These are phyloP conservation scores for Diaphora mendica DNA, from an alignment of 2,888 invertebrate genomes.

Conservation along the genomic window DNA sequence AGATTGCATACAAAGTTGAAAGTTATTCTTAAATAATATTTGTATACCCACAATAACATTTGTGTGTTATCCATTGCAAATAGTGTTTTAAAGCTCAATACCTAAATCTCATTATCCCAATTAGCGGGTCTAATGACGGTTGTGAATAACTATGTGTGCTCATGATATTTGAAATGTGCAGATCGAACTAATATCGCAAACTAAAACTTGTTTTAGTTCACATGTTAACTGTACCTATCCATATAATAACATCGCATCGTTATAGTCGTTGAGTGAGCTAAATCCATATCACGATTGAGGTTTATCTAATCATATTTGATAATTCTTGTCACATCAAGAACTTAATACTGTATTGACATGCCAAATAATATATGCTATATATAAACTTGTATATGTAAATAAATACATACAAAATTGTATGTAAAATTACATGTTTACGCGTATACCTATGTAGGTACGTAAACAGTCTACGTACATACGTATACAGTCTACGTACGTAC, in stretches of 20 bases:
- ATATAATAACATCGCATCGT: no score
- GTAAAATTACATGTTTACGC: neutral
- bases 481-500: no score
- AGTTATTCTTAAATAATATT: slow-evolving; percentile 36
- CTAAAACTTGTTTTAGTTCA: neutral
- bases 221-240: neutral
- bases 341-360: slow-evolving; percentile 5
- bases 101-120: slow-evolving; percentile 29
- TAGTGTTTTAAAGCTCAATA: slow-evolving; percentile 40
- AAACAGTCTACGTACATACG: neutral
- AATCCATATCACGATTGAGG: neutral
- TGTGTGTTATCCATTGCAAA: slow-evolving; percentile 35
- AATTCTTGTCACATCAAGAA: neutral
- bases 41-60: slow-evolving; percentile 28
- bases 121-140: slow-evolving; percentile 50
- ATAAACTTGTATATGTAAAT: neutral
- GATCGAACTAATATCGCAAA: slow-evolving; percentile 19
- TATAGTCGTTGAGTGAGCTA: neutral
- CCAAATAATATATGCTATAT: neutral
- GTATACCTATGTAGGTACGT: neutral
- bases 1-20: slow-evolving; percentile 38
- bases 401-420: neutral
- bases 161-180: slow-evolving; percentile 17
- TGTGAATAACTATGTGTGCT: slow-evolving; percentile 49
- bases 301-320: slow-evolving; percentile 3